Base-by-base conservation (phyloP, 2,797 vertebrate species). In the Triplophysa yarkandensis region DNA sequence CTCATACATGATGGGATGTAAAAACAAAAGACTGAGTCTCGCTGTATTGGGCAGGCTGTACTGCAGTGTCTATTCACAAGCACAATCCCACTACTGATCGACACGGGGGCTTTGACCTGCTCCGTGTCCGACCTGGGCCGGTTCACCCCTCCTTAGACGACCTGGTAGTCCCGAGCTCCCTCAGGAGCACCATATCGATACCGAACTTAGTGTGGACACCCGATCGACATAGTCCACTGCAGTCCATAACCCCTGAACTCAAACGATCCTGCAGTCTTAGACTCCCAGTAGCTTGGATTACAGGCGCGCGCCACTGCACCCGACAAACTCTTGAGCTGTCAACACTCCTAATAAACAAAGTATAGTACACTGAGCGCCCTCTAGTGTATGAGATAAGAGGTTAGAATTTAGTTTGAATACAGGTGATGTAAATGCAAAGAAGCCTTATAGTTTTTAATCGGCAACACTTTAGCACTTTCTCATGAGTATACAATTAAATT, bases 211-310 rank as follows among this genome's bases (percentile, higher is more conserved):
- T 28, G 74, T 25, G 78, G 81, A 82, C 81, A 80, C 77, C 81
- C 78, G 71, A 77, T 82, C 81, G 77, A 61, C 80, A 82, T 74
- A 78, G 77, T 74, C 58, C 77, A 68, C 81, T 60, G 67, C 84
- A 89, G 91, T 86, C 85, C 89, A 86, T 87, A 91, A 88, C 88
- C 83, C 91, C 91, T 86, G 85, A 81, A 44, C 89, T 88, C 89
- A 89, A 90, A 85, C 83, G 80, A 88, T 92, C 88, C 88, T 4
- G 83, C 88, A 70, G 76, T 14, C 80, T 86, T 83, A 86, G 87
- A 89, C 88, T 88, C 85, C 85, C 86, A 0, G 85, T 63, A 78
- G 62, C 89, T 86, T 68, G 77, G 87, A 89, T 86, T 86, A 87
- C 88, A 88, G 83, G 82, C 86, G 64, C 79, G 78, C 83, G 84